Evolutionary conservation across 2,888 invertebrate species (phyloP), one percentile per base, ranked within the genome.

Genomic region (Lysandra coridon): DNA sequence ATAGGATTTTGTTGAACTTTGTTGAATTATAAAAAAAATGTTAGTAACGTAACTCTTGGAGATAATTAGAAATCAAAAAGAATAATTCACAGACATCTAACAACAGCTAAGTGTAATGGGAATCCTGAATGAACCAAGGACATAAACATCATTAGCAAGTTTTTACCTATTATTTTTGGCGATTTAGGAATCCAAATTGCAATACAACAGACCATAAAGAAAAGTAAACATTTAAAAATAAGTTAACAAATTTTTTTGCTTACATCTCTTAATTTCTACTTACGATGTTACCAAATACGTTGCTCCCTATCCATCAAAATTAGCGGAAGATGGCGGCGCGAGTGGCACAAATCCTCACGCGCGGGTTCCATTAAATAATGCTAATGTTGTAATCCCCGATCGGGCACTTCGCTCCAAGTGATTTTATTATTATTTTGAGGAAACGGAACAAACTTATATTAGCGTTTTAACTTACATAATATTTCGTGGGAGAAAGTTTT

Each of bases 341-440:
- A 88, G 84, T 88, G 88, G 85, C 88, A 90, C 91, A 93, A 93
- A 92, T 91, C 93, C 93, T 90, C 92, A 92, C 93, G 92, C 91
- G 87, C 91, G 85, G 87, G 91, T 90, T 91, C 92, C 92, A 94
- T 94, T 94, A 94, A 90, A 92, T 90, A 92, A 94, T 94, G 94
- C 93, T 94, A 94, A 94, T 90, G 91, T 91, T 92, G 93, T 94
- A 93, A 93, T 93, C 94, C 93, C 89, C 87, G 87, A 88, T 89
- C 88, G 87, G 82, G 87, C 88, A 87, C 87, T 87, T 87, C 85
- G 86, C 87, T 88, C 85, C 84, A 89, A 91, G 90, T 90, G 92
- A 93, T 69, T 33, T 37, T 69, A 37, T 69, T 14, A 69, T 69
- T 69, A 69, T 69, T 69, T 69, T 17, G 69, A 4, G 23, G 64